phyloP scores from a whole-genome alignment of 2,113 vertebrate genomes.

The Barnardius zonarius region DNA sequence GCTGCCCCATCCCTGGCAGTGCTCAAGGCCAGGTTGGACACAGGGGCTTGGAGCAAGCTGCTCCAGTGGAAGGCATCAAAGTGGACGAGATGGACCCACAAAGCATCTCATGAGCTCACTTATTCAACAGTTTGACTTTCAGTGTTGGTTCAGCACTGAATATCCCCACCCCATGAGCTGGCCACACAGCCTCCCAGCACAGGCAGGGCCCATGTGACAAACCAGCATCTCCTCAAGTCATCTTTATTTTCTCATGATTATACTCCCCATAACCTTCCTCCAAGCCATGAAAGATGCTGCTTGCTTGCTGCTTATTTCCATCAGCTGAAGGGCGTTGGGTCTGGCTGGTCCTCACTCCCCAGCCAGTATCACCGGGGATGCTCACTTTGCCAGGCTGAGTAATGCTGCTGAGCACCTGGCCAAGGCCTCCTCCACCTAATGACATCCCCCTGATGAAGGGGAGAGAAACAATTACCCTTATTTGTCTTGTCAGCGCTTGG shows the following conservation, averaged over 20 bases:
- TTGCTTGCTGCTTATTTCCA: not conserved
- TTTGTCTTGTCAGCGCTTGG: constrained; percentile 20
- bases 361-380: not conserved
- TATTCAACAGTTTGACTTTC: not conserved
- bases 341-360: not conserved
- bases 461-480: constrained; percentile 7
- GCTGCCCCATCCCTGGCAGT: not conserved
- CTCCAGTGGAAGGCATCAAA: not conserved
- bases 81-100: not conserved
- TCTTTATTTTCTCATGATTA: not conserved
- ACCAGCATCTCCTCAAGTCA: not conserved
- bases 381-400: not conserved
- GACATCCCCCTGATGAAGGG: constrained; percentile 7
- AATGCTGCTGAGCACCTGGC: not conserved
- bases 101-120: not conserved
- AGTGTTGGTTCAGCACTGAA: not conserved
- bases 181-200: not conserved
- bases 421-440: not conserved
- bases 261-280: not conserved
- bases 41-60: not conserved
- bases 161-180: not conserved
- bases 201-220: not conserved
- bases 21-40: not conserved
- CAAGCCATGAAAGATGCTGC: not conserved
- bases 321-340: not conserved